Conservation (phyloP, 1,140 invertebrate species). For the Centruroides sculpturatus region DNA sequence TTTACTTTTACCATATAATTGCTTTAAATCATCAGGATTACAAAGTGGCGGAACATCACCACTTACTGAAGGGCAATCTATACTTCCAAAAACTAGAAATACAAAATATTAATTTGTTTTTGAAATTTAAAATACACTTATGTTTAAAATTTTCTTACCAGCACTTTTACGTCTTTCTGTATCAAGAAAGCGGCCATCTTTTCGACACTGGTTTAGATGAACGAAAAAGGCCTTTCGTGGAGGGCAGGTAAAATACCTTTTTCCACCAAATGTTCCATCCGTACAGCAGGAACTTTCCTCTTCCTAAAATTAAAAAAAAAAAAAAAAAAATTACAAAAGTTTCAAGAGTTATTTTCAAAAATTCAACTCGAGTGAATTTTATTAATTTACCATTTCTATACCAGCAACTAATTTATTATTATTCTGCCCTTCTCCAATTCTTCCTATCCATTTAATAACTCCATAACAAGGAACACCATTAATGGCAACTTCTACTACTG, state of each 20-base stretch:
- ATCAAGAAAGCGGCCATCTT: conserved; percentile 60
- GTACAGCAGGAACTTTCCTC: conserved; percentile 51
- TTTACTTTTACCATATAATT: conserved; percentile 30
- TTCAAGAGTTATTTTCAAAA: background rate
- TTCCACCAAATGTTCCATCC: conserved; percentile 58
- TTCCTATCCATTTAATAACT: conserved; percentile 76
- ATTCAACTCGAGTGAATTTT: background rate
- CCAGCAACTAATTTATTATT: conserved; percentile 44
- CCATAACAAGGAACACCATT: conserved; percentile 37
- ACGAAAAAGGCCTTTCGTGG: conserved; percentile 59
- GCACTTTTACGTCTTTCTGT: conserved; percentile 20
- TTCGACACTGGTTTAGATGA: conserved; percentile 53
- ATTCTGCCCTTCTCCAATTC: conserved; percentile 30
- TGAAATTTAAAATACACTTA: no score
- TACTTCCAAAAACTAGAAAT: conserved; percentile 35
- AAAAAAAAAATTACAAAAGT: background rate
- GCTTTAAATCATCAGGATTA: conserved; percentile 18
- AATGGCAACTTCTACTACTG: conserved; percentile 34
- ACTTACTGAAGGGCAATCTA: conserved; percentile 56
- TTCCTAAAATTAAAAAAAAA: conserved; percentile 41
- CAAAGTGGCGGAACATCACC: conserved; percentile 63
- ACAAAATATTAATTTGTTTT: no score
- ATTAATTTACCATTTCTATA: conserved; percentile 43
- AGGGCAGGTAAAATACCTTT: conserved; percentile 53
- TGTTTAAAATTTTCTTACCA: background rate